Evolutionary conservation across 2,113 vertebrate species (phyloP).

Genomic region (Periophthalmus modestus): DNA sequence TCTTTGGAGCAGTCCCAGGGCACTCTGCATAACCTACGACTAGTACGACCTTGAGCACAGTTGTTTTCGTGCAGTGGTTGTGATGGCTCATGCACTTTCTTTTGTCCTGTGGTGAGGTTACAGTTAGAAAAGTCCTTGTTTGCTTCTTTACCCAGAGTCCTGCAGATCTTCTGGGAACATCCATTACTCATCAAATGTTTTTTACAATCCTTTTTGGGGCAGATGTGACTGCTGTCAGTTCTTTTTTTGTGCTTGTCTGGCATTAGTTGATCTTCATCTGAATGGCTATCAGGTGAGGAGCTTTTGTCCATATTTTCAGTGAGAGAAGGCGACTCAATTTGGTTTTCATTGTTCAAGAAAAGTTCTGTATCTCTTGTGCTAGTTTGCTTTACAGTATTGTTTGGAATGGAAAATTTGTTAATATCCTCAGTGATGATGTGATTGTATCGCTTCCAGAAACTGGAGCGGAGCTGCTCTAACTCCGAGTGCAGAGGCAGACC

Average conservation of each 20-base stretch:
- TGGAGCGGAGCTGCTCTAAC: constrained; percentile 82
- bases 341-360: constrained; percentile 14
- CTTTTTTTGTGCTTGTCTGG: neutral
- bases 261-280: neutral
- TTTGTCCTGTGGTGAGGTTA: constrained; percentile 15
- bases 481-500: constrained; percentile 85
- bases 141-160: constrained; percentile 11
- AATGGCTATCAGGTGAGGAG: constrained; percentile 1
- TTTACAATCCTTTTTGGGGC: neutral
- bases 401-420: constrained; percentile 30
- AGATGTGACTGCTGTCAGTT: constrained; percentile 5
- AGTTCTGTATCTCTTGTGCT: neutral
- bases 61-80: constrained; percentile 18
- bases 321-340: neutral
- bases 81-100: constrained; percentile 6
- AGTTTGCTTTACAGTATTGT: neutral
- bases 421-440: constrained; percentile 57
- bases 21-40: constrained; percentile 35
- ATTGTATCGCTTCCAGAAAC: constrained; percentile 82
- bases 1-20: constrained; percentile 56
- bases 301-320: constrained; percentile 9
- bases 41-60: neutral
- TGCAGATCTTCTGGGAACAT: constrained; percentile 2
- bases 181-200: constrained; percentile 12
- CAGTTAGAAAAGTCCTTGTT: neutral